Base-by-base conservation (phyloP, 2,888 invertebrate species). In the Linnaemya tessellans region DNA sequence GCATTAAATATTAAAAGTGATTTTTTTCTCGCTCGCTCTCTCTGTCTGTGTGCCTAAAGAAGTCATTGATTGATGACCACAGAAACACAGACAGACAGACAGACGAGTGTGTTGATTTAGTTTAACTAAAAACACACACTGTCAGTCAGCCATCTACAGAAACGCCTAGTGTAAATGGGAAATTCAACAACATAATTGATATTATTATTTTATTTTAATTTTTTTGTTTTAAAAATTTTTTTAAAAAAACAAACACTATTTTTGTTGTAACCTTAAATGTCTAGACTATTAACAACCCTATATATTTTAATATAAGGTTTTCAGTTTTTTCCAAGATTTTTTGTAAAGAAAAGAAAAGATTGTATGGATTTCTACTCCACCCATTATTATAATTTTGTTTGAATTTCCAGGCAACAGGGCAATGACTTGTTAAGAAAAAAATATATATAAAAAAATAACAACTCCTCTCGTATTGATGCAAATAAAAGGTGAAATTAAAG, bases 41-140 rank as follows among this genome's bases (percentile, higher is more conserved):
- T 3, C 30, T 30, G 30, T 30, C 2, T 74, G n/a, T 13, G 3
- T 56, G 75, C 35, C 49, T 35, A 46, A 65, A 73, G 64, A 80
- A 80, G 49, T 58, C 58, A 73, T 65, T 80, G 73, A 80, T 80
- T 80, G 73, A 80, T 73, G 67, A 80, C 73, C 71, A 65, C 58
- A 58, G 13, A 18, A 54, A 46, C 2, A 13, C 18, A 18, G 11
- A 54, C 13, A 11, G 10, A 15, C 22, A 15, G n/a, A 41, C 41
- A 43, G 38, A 80, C 49, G 58, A 80, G 38, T 35, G 56, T 67
- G 35, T 30, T 77, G 77, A 46, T 77, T 77, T 77, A 56, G 30
- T 67, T 77, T 56, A 35, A 56, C 41, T 65, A 20, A 60, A 77
- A 58, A 65, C 13, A 46, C 25, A 25, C 13, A 46, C 56, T 60